Base-by-base conservation (phyloP, 2,888 invertebrate genomes). In the Siphonodentalium dalli region DNA sequence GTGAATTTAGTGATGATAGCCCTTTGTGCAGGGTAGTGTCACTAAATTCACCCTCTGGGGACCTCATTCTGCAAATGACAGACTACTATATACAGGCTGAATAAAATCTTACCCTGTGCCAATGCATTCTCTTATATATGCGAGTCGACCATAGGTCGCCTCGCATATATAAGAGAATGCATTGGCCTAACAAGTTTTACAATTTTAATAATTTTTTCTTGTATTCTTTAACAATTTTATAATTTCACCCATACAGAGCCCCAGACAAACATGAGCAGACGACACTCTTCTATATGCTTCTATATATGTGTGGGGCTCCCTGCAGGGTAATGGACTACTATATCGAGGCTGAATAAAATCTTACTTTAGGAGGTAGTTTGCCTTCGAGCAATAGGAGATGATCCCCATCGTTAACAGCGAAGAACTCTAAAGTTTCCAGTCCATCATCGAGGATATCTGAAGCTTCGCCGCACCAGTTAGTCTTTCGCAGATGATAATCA, bases 401-500 rank as follows among this genome's bases (percentile, higher is more conserved):
- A 54, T 77, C 74, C 8, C 79, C 78, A 60, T 77, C 69, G 43
- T 68, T 68, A 7, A 78, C 55, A 2, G 65, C 60, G 46, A 66
- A 62, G n/a, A 66, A 51, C 18, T 69, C 63, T 44, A 80, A 57
- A 9, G 66, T 63, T 2, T 57, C 47, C 15, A 70, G 68, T 38
- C 65, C 57, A 44, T 79, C 75, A 59, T 78, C 74, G 15, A 79
- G 58, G 3, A 78, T 54, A 21, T 72, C 71, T 5, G 69, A 69
- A 15, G 74, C 65, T 38, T 79, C 79, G 1, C 74, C 72, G 61
- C 71, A 76, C 73, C 75, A 77, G 56, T 78, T 75, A 1, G 77
- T 75, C 48, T 69, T 71, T 1, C 78, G 65, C 31, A 79, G 54
- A 58, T 78, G 78, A 78, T 78, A 79, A n/a, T 69, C 63, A 26